Percentiles rank a stretch among this genome's conserved stretches.
Evolutionary conservation across 2,113 vertebrate genomes (phyloP).

Genomic region (Malurus cyaneus): DNA sequence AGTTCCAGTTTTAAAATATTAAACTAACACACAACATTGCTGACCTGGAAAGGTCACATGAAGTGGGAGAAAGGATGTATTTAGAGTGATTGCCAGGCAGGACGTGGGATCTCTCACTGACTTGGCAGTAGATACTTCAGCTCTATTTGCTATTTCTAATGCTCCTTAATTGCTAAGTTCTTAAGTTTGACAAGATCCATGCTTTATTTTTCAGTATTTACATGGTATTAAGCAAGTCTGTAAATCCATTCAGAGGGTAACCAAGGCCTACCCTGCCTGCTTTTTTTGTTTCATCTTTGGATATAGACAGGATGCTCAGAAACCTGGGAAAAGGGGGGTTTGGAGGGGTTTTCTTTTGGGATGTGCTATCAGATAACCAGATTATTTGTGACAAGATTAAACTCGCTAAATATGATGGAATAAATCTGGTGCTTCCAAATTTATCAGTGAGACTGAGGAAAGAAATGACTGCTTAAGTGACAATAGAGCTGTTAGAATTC

Average conservation of each 20-base stretch:
- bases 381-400: background rate
- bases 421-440: background rate
- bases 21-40: slow-evolving; percentile 34
- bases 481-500: background rate
- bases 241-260: background rate
- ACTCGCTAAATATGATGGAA: background rate
- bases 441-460: background rate
- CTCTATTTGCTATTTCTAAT: slow-evolving; percentile 42
- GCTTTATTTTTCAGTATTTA: slow-evolving; percentile 44
- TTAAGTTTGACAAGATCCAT: slow-evolving; percentile 24
- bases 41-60: slow-evolving; percentile 52
- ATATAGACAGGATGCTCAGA: background rate
- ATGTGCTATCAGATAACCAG: background rate
- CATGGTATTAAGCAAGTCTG: background rate
- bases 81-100: slow-evolving; percentile 53
- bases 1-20: slow-evolving; percentile 63
- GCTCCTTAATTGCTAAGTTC: slow-evolving; percentile 32
- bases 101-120: slow-evolving; percentile 61
- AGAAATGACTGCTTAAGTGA: background rate
- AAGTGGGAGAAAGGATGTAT: slow-evolving; percentile 60
- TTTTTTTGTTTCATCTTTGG: background rate
- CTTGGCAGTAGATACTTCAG: slow-evolving; percentile 36
- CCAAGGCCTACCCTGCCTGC: background rate
- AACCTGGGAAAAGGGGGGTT: background rate
- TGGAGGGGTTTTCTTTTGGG: background rate